Conservation (phyloP, 2,888 invertebrate species). For the Phrixothrix hirtus region DNA sequence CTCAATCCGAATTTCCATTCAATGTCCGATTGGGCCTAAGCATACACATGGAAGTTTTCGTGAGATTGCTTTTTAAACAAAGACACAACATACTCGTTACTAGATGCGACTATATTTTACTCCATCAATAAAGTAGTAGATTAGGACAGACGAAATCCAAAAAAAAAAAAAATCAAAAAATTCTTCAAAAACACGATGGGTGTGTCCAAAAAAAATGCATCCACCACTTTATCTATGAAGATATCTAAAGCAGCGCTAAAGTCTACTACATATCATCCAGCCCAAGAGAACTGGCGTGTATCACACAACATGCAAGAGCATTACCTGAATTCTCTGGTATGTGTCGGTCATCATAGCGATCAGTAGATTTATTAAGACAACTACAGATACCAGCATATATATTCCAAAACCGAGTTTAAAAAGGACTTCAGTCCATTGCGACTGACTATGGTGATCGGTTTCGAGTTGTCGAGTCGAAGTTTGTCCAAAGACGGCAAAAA, state of each 20-base stretch:
- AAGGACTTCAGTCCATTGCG: constrained; percentile 81
- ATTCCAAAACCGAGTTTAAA: constrained; percentile 89
- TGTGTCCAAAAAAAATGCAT: background rate
- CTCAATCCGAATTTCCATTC: constrained; percentile 99
- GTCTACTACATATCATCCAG: constrained; percentile 44
- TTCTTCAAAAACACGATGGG: background rate
- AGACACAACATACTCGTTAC: background rate
- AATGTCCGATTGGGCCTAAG: constrained; percentile 96
- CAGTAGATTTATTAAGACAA: constrained; percentile 97
- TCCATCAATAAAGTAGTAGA: constrained; percentile 20
- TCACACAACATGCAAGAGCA: constrained; percentile 37
- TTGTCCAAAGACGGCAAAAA: constrained; percentile 98
- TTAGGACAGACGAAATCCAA: background rate
- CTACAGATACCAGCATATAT: constrained; percentile 98
- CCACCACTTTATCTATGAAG: constrained; percentile 20
- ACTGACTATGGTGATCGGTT: constrained; percentile 63
- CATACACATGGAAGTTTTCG: constrained; percentile 31
- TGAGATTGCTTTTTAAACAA: too few relatives aligned
- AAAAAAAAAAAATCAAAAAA: background rate
- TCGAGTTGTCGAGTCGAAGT: constrained; percentile 81
- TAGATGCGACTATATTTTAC: background rate
- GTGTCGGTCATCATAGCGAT: constrained; percentile 99
- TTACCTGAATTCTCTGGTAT: constrained; percentile 97
- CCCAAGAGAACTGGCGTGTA: constrained; percentile 54
- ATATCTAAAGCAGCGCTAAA: constrained; percentile 8